A percentile compares a stretch with the other conserved stretches of the same genome.
phyloP scores from a whole-genome alignment of 2,797 vertebrate genomes.

The Bufotes viridis region DNA sequence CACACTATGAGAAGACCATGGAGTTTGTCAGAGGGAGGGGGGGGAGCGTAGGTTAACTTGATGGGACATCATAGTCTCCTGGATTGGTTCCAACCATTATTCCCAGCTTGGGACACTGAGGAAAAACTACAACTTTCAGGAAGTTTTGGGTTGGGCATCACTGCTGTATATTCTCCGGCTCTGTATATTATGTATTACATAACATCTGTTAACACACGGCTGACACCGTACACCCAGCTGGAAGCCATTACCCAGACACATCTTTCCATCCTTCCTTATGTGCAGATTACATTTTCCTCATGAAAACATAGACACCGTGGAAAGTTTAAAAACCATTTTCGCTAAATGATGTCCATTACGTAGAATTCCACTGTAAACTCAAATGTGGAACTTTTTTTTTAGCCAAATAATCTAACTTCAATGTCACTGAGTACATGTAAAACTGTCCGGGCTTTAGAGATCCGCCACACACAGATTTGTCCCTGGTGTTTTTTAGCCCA shows the following conservation, averaged over 20 bases:
- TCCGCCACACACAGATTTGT: too few species aligned
- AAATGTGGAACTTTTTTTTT: too few species aligned
- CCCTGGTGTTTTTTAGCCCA: too few species aligned
- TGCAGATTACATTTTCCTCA: neutral
- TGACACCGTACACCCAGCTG: neutral
- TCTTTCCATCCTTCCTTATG: constrained; percentile 2
- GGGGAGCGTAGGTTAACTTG: neutral
- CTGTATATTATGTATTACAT: neutral
- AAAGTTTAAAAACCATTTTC: neutral
- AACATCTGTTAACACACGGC: neutral
- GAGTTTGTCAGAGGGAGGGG: neutral
- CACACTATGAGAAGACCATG: neutral
- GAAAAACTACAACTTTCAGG: neutral
- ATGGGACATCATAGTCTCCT: neutral
- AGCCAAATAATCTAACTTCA: too few species aligned
- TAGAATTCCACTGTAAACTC: too few species aligned
- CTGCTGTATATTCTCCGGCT: neutral
- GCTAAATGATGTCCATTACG: neutral
- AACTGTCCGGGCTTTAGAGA: too few species aligned
- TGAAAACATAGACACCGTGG: neutral
- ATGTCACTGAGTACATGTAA: too few species aligned
- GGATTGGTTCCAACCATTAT: neutral
- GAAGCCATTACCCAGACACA: constrained; percentile 18
- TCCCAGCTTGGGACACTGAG: neutral
- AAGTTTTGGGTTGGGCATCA: too few species aligned